Base-by-base conservation (phyloP, 2,888 invertebrate genomes). In the Asteroscopus sphinx region DNA sequence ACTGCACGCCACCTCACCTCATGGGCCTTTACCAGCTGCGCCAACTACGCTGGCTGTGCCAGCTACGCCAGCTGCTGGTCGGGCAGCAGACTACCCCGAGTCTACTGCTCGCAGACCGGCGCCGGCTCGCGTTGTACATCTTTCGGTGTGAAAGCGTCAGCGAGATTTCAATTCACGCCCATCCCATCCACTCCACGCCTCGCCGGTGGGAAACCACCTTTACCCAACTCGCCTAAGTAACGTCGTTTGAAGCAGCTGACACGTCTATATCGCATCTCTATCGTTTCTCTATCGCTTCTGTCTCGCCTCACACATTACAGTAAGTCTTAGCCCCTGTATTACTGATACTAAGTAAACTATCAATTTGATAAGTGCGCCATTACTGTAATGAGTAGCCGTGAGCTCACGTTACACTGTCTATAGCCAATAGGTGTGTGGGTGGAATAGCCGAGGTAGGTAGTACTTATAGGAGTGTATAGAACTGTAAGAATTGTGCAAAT, bases 361-460 rank as follows among this genome's bases (percentile, higher is more conserved):
- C 65, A 40, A 63, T 70, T 64, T 35, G 66, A 70, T 67, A 67
- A 69, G 51, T 66, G 64, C 51, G 15, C 40, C 51, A 64, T 69
- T 64, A 64, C 5, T 11, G 65, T 48, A 45, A 49, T 21, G 40
- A 46, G 47, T 59, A 17, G 54, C 13, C n/a, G 7, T 9, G 48
- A 40, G 28, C 7, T 49, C 41, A 11, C 15, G 1, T 12, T 15
- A 3, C 8, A 9, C 8, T 32, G 4, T 26, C 11, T 4, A 9
- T 25, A 8, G 15, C 26, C 15, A 1, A 7, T 13, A 45, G 1
- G 33, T 12, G 25, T 39, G 25, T 16, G 25, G n/a, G 39, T 39
- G 12, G 21, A n/a, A 37, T 12, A 1, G 1, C 28, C 9, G 8
- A 15, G 35, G 15, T 15, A 3, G n/a, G n/a, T n/a, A n/a, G n/a